Conservation (phyloP, 2,113 vertebrate species). For the Orcinus orca region DNA sequence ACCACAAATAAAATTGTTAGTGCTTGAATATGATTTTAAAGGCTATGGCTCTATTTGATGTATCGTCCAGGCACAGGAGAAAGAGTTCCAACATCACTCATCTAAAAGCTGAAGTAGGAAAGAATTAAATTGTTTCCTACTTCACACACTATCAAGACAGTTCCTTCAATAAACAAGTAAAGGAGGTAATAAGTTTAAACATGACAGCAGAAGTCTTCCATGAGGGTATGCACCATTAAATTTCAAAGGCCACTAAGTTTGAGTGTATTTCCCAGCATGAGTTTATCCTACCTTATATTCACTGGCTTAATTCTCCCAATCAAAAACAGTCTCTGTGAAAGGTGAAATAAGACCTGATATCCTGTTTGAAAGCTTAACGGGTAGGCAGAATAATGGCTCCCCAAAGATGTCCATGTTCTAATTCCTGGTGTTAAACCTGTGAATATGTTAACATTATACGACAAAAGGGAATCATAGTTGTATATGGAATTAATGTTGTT, state of each 20-base stretch:
- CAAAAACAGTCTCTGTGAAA: background rate
- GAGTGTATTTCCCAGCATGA: background rate
- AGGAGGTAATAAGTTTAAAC: background rate
- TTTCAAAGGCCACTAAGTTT: background rate
- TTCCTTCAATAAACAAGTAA: background rate
- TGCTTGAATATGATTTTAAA: background rate
- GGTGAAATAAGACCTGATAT: background rate
- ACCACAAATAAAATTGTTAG: background rate
- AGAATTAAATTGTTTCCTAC: background rate
- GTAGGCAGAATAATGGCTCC: background rate
- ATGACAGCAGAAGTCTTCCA: background rate
- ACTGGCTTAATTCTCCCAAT: background rate
- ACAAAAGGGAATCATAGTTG: background rate
- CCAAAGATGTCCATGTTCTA: background rate
- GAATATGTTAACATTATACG: background rate
- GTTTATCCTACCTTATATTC: background rate
- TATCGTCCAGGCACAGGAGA: background rate
- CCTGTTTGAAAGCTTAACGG: background rate
- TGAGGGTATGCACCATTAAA: background rate
- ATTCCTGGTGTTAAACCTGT: background rate
- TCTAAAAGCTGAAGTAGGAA: background rate
- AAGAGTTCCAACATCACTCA: background rate
- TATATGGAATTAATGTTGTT: background rate
- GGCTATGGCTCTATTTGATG: background rate
- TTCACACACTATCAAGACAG: background rate